These are phyloP conservation scores for Amphipyra tragopoginis DNA, from an alignment of 2,888 invertebrate genomes.

Conservation along the genomic window DNA sequence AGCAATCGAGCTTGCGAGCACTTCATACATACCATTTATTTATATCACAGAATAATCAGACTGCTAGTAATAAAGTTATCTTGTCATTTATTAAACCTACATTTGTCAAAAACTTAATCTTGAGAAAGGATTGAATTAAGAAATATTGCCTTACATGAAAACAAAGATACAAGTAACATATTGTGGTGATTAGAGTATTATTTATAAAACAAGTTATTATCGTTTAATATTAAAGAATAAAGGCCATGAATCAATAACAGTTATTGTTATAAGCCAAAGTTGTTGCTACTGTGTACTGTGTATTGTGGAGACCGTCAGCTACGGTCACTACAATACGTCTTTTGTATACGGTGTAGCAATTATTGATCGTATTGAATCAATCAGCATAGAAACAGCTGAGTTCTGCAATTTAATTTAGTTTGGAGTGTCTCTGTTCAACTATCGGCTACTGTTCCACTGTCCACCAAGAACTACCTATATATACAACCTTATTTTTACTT, in stretches of 20 bases:
- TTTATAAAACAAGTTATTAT: too few species aligned
- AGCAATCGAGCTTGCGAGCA: too few species aligned
- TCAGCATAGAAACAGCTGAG: neutral
- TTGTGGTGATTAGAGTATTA: neutral
- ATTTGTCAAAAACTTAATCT: neutral
- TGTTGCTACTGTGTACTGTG: too few species aligned
- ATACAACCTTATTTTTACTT: too few species aligned
- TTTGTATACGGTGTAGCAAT: slow-evolving; percentile 3
- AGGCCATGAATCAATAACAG: too few species aligned
- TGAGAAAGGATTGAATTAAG: neutral
- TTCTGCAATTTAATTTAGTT: neutral
- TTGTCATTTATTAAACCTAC: too few species aligned
- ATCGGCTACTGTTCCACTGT: slow-evolving; percentile 35
- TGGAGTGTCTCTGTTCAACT: neutral
- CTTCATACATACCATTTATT: too few species aligned
- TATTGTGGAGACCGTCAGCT: neutral
- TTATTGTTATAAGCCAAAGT: too few species aligned
- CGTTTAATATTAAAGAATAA: too few species aligned
- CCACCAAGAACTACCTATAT: slow-evolving; percentile 50
- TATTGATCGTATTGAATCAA: slow-evolving; percentile 2
- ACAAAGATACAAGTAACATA: neutral
- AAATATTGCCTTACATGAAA: neutral
- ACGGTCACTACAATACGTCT: neutral
- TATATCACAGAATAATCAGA: too few species aligned
- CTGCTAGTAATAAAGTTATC: too few species aligned